These are phyloP conservation scores for Himalopsyche anomala DNA, from an alignment of 2,888 invertebrate species.

Conservation along the genomic window DNA sequence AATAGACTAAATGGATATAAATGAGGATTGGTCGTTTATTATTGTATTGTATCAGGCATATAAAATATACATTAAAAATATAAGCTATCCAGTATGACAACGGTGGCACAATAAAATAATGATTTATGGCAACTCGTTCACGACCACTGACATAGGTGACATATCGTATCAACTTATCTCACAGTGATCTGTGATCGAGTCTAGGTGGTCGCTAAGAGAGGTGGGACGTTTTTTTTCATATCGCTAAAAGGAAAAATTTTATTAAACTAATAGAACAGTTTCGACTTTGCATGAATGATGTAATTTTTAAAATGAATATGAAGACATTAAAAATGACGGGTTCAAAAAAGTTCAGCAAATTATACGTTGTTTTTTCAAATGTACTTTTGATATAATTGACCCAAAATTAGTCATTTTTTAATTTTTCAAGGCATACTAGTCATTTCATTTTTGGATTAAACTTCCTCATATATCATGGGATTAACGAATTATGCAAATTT, in stretches of 20 bases:
- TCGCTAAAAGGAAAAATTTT: conserved; percentile 7
- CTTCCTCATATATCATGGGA: too few species aligned
- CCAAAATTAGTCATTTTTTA: too few species aligned
- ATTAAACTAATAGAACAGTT: not conserved
- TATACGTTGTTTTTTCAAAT: too few species aligned
- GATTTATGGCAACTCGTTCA: not conserved
- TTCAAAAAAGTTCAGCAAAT: conserved; percentile 20
- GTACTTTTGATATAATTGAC: too few species aligned
- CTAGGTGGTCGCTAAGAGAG: conserved; percentile 20
- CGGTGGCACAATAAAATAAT: not conserved
- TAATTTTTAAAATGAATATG: not conserved
- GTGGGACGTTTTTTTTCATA: not conserved
- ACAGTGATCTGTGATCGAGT: not conserved
- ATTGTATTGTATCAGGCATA: conserved; percentile 15
- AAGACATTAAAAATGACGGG: conserved; percentile 4
- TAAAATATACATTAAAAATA: conserved; percentile 5
- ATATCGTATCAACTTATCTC: not conserved
- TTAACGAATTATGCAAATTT: too few species aligned
- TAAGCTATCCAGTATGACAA: not conserved
- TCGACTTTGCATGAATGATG: conserved; percentile 8
- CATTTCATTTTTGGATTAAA: too few species aligned
- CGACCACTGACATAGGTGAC: conserved; percentile 7
- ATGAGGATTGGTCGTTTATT: not conserved
- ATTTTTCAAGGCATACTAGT: too few species aligned
- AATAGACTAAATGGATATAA: not conserved